These are phyloP conservation scores for Mimas tiliae DNA, from an alignment of 2,888 invertebrate genomes.

Conservation along the genomic window DNA sequence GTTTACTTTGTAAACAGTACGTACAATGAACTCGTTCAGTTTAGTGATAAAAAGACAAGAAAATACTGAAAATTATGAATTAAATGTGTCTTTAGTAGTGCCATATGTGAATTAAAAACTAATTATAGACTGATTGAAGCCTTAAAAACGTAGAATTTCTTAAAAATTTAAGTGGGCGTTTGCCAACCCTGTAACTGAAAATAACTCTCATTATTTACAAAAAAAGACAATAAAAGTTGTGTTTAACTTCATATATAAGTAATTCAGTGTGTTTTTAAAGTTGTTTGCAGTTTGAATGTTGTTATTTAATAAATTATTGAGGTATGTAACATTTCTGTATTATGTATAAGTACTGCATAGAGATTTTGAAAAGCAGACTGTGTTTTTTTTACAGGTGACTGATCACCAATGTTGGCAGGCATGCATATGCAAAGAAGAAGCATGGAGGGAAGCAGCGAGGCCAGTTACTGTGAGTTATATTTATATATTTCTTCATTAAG, in stretches of 20 bases:
- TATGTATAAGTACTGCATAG: no score
- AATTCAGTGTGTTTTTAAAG: neutral
- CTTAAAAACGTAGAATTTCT: conserved; percentile 35
- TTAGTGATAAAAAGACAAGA: conserved; percentile 49
- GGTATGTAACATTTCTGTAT: neutral
- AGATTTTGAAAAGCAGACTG: neutral
- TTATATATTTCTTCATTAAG: no score
- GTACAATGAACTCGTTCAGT: conserved; percentile 70
- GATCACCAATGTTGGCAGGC: conserved; percentile 30
- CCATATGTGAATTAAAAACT: conserved; percentile 33
- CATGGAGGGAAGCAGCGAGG: conserved; percentile 66
- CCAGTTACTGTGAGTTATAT: conserved; percentile 68
- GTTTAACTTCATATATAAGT: neutral
- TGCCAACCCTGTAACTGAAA: neutral
- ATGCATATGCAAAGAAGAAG: conserved; percentile 53
- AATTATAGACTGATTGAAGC: conserved; percentile 26
- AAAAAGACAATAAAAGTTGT: neutral
- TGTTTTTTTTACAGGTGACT: neutral
- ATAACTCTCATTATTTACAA: conserved; percentile 1
- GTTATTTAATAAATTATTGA: neutral
- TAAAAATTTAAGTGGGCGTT: conserved; percentile 56
- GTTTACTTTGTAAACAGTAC: conserved; percentile 64
- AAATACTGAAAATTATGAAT: conserved; percentile 55
- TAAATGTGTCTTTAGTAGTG: conserved; percentile 52
- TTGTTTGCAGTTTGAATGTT: neutral